Percentiles rank a stretch among this genome's conserved stretches.
These are phyloP conservation scores for Chrysomela aeneicollis DNA, from an alignment of 2,888 invertebrate genomes.

Conservation along the genomic window DNA sequence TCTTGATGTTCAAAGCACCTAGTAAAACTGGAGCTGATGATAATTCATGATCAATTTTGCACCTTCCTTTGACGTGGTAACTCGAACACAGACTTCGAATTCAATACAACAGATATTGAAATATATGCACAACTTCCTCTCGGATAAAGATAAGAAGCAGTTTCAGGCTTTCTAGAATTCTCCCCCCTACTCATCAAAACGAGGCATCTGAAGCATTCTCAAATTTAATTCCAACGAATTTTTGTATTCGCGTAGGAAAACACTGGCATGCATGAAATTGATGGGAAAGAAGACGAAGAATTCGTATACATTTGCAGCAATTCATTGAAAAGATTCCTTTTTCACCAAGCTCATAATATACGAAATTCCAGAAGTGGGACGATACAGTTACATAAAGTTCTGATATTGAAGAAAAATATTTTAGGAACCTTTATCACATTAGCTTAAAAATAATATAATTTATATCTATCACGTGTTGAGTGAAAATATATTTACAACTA, in stretches of 20 bases:
- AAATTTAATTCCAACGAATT: conserved; percentile 46
- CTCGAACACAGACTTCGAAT: no score
- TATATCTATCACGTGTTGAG: no score
- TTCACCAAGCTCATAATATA: no score
- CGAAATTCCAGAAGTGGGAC: no score
- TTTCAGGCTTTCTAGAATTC: conserved; percentile 14
- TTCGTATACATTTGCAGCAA: conserved; percentile 27
- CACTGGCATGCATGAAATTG: conserved; percentile 42
- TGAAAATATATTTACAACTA: no score
- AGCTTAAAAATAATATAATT: no score
- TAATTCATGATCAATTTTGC: not conserved
- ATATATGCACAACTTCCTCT: conserved; percentile 35
- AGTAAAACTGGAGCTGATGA: not conserved
- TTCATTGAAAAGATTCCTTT: conserved; percentile 27
- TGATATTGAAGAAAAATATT: no score
- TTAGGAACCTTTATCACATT: no score
- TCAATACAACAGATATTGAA: conserved; percentile 29
- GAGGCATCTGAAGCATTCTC: conserved; percentile 37
- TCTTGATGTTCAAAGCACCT: no score
- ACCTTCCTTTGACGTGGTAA: not conserved
- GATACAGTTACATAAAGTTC: no score
- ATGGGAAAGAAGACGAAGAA: conserved; percentile 38
- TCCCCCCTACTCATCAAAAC: conserved; percentile 24
- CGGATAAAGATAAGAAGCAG: conserved; percentile 22
- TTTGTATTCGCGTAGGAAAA: conserved; percentile 33